Evolutionary conservation across 1,140 invertebrate genomes (phyloP).

Genomic region (Caerostris extrusa): DNA sequence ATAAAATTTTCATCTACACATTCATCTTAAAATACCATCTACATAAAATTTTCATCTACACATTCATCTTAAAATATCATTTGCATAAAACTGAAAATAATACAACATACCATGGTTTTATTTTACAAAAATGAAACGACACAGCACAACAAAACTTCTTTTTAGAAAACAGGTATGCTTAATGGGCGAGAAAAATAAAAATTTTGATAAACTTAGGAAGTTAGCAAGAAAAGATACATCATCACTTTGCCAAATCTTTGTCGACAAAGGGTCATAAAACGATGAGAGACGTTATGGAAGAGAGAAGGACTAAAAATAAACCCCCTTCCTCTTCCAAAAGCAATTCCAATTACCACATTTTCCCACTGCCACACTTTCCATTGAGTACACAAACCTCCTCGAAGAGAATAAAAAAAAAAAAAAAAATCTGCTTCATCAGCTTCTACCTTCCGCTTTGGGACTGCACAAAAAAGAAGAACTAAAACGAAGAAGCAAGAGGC

Average conservation of each 20-base stretch:
- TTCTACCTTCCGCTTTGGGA: conserved; percentile 7
- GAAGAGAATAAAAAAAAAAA: background rate
- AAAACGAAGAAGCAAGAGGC: background rate
- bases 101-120: no score
- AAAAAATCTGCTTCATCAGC: conserved; percentile 18
- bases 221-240: background rate
- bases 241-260: background rate
- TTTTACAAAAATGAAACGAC: no score
- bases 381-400: background rate
- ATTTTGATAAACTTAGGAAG: background rate
- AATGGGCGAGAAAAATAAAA: no score
- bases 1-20: no score
- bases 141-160: no score
- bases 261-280: background rate
- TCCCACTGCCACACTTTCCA: background rate
- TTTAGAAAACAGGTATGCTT: no score
- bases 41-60: no score
- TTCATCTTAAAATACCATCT: no score
- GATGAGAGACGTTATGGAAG: background rate
- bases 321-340: background rate
- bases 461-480: background rate
- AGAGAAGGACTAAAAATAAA: background rate
- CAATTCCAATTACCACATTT: conserved; percentile 16
- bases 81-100: no score
- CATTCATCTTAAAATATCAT: no score